Evolutionary conservation across 2,113 vertebrate genomes (phyloP).

Genomic region (Heterocephalus glaber): DNA sequence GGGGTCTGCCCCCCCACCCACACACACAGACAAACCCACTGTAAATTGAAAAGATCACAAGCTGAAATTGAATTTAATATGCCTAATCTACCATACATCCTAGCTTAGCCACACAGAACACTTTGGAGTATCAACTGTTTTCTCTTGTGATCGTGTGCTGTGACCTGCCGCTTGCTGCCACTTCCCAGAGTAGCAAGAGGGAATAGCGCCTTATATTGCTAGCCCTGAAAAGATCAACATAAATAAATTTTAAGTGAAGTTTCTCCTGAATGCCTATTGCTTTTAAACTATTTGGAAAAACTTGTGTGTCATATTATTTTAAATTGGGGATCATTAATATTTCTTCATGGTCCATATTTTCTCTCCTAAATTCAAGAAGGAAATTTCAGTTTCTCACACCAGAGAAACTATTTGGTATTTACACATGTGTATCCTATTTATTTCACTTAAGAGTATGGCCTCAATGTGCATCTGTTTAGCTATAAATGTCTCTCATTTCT

Average conservation of each 20-base stretch:
- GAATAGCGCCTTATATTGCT: not conserved
- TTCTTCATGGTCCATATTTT: not conserved
- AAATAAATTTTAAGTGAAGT: not conserved
- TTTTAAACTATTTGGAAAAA: not conserved
- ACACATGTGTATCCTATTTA: too few species aligned
- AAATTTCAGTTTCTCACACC: too few species aligned
- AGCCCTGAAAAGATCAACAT: not conserved
- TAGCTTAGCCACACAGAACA: not conserved
- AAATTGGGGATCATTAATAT: not conserved
- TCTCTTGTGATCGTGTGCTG: not conserved
- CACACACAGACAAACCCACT: not conserved
- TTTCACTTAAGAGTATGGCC: too few species aligned
- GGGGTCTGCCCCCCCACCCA: not conserved
- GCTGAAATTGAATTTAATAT: not conserved
- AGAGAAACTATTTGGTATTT: too few species aligned
- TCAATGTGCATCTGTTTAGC: too few species aligned
- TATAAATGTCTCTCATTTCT: too few species aligned
- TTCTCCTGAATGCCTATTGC: not conserved
- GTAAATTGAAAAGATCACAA: not conserved
- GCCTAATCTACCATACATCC: too few species aligned
- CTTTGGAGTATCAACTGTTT: not conserved
- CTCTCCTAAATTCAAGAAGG: not conserved
- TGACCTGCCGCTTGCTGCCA: not conserved
- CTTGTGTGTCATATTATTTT: not conserved
- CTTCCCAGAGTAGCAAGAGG: not conserved